A percentile compares a stretch with the other conserved stretches of the same genome.
These are phyloP conservation scores for Bergia puertoricense DNA, from an alignment of 92 coral and sea anemone species.

Conservation along the genomic window DNA sequence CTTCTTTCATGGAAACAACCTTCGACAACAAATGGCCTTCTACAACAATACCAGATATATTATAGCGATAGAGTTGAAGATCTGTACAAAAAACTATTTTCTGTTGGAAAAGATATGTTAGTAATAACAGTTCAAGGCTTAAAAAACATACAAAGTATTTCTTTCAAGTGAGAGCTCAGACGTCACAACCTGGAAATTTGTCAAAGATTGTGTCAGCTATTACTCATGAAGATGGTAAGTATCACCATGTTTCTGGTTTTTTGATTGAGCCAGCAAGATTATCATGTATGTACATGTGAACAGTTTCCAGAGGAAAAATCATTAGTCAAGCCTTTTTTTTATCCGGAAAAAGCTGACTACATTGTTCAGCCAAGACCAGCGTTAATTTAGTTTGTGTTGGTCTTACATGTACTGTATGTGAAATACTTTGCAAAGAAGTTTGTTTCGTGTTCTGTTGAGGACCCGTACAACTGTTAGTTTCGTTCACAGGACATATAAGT, in stretches of 20 bases:
- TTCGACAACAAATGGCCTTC: neutral
- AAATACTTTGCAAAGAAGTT: too few species aligned
- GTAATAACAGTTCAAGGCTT: neutral
- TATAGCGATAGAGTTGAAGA: neutral
- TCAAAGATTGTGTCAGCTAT: conserved; percentile 13
- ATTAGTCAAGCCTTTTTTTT: too few species aligned
- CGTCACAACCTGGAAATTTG: neutral
- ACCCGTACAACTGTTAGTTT: too few species aligned
- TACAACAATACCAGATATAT: conserved; percentile 4
- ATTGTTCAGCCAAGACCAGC: too few species aligned
- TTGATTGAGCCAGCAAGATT: neutral
- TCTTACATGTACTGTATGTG: too few species aligned
- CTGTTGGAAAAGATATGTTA: neutral
- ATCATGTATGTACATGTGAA: neutral
- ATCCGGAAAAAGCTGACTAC: too few species aligned
- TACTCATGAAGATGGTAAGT: conserved; percentile 39
- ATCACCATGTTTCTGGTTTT: neutral
- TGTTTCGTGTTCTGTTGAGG: too few species aligned
- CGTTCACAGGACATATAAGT: too few species aligned
- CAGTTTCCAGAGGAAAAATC: neutral
- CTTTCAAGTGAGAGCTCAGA: conserved; percentile 1
- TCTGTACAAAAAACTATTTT: neutral
- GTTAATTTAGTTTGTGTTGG: too few species aligned
- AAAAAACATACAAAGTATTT: conserved; percentile 11
- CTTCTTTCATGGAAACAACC: conserved; percentile 15